Conservation (phyloP, 1,140 invertebrate genomes). For the Lepidurus arcticus region DNA sequence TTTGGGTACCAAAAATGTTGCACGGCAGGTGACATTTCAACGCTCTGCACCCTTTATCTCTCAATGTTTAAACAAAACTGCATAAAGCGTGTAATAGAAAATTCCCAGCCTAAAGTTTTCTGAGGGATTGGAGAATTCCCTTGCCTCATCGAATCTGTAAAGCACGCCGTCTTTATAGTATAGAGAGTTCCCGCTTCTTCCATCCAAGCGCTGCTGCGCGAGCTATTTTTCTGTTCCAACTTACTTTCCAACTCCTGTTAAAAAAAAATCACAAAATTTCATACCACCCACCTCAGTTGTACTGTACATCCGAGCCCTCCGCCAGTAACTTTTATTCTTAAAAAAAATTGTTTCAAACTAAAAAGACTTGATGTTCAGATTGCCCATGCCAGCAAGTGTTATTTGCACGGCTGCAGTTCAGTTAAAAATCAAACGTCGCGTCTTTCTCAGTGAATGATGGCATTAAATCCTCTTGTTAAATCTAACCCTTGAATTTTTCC, state of each 20-base stretch:
- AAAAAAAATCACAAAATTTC: no score
- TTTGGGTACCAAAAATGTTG: neutral
- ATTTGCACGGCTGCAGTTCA: neutral
- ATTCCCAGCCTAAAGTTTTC: neutral
- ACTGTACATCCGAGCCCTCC: no score
- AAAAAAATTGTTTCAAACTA: no score
- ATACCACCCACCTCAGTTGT: no score
- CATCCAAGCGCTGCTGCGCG: neutral
- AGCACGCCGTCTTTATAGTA: neutral
- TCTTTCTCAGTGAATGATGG: slow-evolving; percentile 11
- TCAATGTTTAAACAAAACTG: neutral
- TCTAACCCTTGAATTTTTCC: neutral
- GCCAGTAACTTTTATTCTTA: no score
- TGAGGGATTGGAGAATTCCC: neutral
- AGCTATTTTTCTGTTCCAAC: neutral
- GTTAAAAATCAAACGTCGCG: slow-evolving; percentile 15
- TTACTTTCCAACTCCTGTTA: neutral
- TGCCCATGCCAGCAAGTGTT: neutral
- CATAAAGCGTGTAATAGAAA: neutral
- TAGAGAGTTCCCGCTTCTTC: neutral
- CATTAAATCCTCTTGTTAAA: neutral
- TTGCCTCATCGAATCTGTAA: slow-evolving; percentile 1
- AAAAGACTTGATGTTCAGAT: no score
- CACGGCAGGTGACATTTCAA: neutral
- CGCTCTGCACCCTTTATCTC: neutral